phyloP scores from a whole-genome alignment of 2,888 invertebrate genomes.

The Tenthredo scrophulariae region DNA sequence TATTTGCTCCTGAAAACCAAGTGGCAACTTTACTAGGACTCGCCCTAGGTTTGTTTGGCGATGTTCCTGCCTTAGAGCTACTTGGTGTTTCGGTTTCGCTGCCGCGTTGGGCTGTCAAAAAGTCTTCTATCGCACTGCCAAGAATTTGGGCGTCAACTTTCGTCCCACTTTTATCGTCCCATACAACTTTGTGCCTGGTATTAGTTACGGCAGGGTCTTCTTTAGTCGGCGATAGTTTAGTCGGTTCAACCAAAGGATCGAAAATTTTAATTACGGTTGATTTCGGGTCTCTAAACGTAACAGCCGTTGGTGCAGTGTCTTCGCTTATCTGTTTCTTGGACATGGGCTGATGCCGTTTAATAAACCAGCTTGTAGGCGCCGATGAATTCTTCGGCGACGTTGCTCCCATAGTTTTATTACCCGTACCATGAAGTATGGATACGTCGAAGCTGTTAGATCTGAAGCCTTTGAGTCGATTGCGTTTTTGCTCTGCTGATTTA shows the following conservation, averaged over 20 bases:
- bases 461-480: conserved; percentile 83
- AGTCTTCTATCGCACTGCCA: conserved; percentile 92
- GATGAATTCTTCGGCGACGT: conserved; percentile 69
- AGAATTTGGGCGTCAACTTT: conserved; percentile 90
- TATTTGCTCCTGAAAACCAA: conserved; percentile 79
- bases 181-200: conserved; percentile 82
- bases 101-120: conserved; percentile 83
- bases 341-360: conserved; percentile 88
- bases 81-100: conserved; percentile 77
- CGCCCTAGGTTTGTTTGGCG: conserved; percentile 73
- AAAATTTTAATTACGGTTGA: conserved; percentile 71
- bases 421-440: conserved; percentile 83
- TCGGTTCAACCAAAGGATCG: conserved; percentile 70
- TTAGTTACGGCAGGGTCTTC: conserved; percentile 69
- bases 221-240: conserved; percentile 66
- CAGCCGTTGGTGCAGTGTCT: conserved; percentile 79
- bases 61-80: conserved; percentile 74
- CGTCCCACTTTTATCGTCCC: conserved; percentile 89
- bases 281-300: conserved; percentile 80
- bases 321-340: conserved; percentile 79
- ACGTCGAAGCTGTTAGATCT: conserved; percentile 93
- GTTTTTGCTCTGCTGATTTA: conserved; percentile 79
- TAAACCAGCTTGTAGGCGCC: conserved; percentile 87
- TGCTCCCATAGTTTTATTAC: conserved; percentile 79
- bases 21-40: conserved; percentile 68